These are phyloP conservation scores for Pagetopsis macropterus DNA, from an alignment of 2,797 vertebrate genomes.

Conservation along the genomic window DNA sequence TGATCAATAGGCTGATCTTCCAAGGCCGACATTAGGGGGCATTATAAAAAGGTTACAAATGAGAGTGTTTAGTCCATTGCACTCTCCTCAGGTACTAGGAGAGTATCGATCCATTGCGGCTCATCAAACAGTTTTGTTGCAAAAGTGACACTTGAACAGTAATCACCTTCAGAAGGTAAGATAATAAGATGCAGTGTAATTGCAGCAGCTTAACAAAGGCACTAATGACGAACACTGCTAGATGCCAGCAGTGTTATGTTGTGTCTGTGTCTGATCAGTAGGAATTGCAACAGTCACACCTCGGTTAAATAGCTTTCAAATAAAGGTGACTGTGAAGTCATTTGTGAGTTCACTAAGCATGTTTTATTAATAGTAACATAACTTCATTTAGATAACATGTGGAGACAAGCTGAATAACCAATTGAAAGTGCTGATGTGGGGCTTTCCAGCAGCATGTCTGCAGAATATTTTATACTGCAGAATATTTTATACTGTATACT, in stretches of 20 bases:
- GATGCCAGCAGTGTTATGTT: slow-evolving; percentile 6
- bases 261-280: neutral
- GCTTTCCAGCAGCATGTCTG: neutral
- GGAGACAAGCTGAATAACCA: neutral
- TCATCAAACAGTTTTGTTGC: slow-evolving; percentile 77
- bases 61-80: slow-evolving; percentile 72
- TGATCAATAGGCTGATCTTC: slow-evolving; percentile 79
- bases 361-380: neutral
- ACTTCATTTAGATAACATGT: neutral
- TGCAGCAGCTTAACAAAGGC: slow-evolving; percentile 34
- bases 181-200: slow-evolving; percentile 54
- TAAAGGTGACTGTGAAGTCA: neutral
- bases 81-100: slow-evolving; percentile 67
- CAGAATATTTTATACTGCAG: too few relatives aligned
- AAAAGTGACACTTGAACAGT: slow-evolving; percentile 73
- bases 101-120: slow-evolving; percentile 71
- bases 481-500: too few relatives aligned
- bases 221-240: slow-evolving; percentile 29
- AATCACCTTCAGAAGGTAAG: slow-evolving; percentile 66
- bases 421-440: neutral
- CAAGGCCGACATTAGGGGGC: slow-evolving; percentile 66
- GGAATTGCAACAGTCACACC: neutral
- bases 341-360: neutral
- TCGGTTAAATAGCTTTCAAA: neutral
- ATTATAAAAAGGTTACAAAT: slow-evolving; percentile 79